Percentiles rank a stretch among this genome's conserved stretches.
Conservation (phyloP, 2,888 invertebrate species). For the Fragum fragum region DNA sequence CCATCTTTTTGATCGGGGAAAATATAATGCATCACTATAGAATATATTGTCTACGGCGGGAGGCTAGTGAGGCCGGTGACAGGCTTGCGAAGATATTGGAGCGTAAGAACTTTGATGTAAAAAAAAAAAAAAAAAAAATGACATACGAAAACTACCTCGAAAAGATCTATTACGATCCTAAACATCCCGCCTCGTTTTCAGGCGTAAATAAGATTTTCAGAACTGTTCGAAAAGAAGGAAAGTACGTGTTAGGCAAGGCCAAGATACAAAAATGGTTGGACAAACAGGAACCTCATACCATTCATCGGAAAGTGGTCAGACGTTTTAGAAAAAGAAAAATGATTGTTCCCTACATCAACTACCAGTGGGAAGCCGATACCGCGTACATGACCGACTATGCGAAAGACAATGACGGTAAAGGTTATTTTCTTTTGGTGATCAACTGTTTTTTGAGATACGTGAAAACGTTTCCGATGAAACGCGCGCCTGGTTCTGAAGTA, state of each 20-base stretch:
- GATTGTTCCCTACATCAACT: constrained; percentile 37
- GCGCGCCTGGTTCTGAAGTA: neutral
- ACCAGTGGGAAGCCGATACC: constrained; percentile 41
- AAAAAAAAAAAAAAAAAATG: neutral
- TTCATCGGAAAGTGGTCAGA: constrained; percentile 30
- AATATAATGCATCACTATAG: no score
- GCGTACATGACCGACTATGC: constrained; percentile 16
- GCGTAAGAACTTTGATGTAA: neutral
- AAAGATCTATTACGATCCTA: constrained; percentile 5
- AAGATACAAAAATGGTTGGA: constrained; percentile 49
- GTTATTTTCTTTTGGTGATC: constrained; percentile 36
- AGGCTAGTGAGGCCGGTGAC: no score
- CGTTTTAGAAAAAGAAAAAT: constrained; percentile 25
- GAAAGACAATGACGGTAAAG: constrained; percentile 35
- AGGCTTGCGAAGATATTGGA: no score
- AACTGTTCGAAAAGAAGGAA: constrained; percentile 9
- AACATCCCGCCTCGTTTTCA: neutral
- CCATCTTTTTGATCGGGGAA: no score
- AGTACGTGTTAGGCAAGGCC: constrained; percentile 30
- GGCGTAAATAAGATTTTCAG: neutral
- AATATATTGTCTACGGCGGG: no score
- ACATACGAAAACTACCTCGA: constrained; percentile 24
- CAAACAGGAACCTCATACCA: constrained; percentile 7
- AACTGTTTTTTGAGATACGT: constrained; percentile 39
- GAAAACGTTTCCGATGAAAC: constrained; percentile 12